Conservation (phyloP, 2,113 vertebrate genomes). For the Gopherus evgoodei region DNA sequence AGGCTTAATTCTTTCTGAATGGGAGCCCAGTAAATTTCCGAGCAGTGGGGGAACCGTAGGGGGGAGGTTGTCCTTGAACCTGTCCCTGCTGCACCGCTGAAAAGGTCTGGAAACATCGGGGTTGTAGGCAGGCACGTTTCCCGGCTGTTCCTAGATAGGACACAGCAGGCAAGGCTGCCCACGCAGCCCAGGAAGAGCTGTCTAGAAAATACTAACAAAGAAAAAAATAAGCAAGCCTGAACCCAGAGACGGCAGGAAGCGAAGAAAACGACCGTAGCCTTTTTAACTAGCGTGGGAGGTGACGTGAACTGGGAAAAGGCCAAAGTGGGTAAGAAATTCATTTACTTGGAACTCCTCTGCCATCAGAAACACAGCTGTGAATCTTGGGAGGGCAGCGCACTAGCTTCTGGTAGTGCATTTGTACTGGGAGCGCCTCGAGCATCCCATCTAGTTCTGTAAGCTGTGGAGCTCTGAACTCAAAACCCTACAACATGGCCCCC, state of each 20-base stretch:
- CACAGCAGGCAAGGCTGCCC: background rate
- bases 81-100: background rate
- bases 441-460: background rate
- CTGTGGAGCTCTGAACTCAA: background rate
- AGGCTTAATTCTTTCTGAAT: rapidly evolving
- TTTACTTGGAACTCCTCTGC: background rate
- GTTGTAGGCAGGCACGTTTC: background rate
- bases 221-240: background rate
- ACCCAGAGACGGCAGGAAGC: background rate
- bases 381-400: background rate
- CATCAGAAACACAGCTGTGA: background rate
- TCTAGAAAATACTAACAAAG: background rate
- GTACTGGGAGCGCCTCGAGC: background rate
- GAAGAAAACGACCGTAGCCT: background rate
- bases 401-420: too few relatives aligned
- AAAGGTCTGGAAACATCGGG: background rate
- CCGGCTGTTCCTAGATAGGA: background rate
- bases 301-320: background rate
- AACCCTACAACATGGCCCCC: background rate
- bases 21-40: background rate
- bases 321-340: background rate
- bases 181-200: background rate
- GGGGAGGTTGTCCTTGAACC: background rate
- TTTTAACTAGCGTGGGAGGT: background rate
- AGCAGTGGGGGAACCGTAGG: background rate